Conservation (phyloP, 2,113 vertebrate species). For the Camelus dromedarius region DNA sequence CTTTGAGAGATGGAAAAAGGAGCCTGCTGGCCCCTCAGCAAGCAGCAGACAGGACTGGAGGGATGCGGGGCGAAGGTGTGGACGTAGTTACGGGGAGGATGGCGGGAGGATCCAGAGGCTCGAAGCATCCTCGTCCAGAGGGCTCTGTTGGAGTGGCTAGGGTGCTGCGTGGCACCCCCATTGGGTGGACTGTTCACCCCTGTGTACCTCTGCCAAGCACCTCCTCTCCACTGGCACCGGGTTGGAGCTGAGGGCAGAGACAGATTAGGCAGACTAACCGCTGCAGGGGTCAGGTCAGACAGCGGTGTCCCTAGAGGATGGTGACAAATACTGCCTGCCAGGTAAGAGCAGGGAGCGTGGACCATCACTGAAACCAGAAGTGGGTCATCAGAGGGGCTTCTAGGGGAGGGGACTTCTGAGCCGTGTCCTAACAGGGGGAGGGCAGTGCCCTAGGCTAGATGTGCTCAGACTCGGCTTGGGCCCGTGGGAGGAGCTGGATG, state of each 20-base stretch:
- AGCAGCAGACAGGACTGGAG: not conserved
- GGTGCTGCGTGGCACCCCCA: rapidly evolving
- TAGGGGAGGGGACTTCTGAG: not conserved
- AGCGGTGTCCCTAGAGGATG: rapidly evolving
- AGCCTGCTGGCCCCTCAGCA: not conserved
- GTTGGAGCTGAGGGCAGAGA: not conserved
- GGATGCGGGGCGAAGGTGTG: rapidly evolving
- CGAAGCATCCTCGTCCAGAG: rapidly evolving
- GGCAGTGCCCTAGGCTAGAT: not conserved
- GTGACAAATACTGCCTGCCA: not conserved
- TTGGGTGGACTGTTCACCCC: rapidly evolving
- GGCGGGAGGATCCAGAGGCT: rapidly evolving
- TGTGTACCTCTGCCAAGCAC: rapidly evolving
- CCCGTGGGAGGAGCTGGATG: rapidly evolving
- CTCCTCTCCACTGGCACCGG: not conserved
- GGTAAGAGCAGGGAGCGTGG: not conserved
- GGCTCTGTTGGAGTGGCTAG: not conserved
- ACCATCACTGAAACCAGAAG: rapidly evolving
- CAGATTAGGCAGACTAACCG: rapidly evolving
- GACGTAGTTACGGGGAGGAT: rapidly evolving
- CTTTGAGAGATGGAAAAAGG: not conserved
- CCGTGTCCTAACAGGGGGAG: not conserved
- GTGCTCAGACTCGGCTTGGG: not conserved
- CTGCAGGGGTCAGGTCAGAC: not conserved
- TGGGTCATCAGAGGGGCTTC: not conserved